Conservation (phyloP, 92 coral and sea anemone species). For the Desmophyllum pertusum region DNA sequence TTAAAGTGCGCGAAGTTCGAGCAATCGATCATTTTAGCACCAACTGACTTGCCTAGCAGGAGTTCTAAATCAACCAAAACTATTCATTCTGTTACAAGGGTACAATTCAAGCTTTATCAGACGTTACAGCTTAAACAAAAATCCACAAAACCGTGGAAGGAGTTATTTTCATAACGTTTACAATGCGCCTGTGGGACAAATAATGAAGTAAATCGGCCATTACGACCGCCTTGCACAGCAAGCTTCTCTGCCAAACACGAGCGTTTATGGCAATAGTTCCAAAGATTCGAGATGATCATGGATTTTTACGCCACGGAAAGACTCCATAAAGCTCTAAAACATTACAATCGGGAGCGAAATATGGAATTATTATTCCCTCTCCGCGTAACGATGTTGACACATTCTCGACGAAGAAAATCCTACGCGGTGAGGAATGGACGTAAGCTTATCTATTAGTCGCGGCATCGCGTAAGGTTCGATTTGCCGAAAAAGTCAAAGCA, state of each 20-base stretch:
- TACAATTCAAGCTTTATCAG: too few species aligned
- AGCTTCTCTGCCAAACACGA: background rate
- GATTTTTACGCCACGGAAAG: background rate
- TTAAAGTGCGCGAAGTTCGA: background rate
- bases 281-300: background rate
- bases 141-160: background rate
- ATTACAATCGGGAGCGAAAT: background rate
- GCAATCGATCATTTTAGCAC: conserved; percentile 13
- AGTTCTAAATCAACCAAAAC: background rate
- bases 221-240: conserved; percentile 1
- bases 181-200: conserved; percentile 4
- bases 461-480: background rate
- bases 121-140: background rate
- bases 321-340: background rate
- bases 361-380: background rate
- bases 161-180: background rate
- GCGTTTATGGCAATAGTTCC: background rate
- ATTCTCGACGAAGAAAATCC: background rate
- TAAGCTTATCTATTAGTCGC: background rate
- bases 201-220: background rate
- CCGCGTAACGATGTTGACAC: background rate
- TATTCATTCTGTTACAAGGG: background rate
- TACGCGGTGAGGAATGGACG: background rate
- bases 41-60: too few species aligned
- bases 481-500: conserved; percentile 13